Percentiles rank a stretch among this genome's conserved stretches.
phyloP scores from a whole-genome alignment of 2,113 vertebrate genomes.

The Eublepharis macularius region DNA sequence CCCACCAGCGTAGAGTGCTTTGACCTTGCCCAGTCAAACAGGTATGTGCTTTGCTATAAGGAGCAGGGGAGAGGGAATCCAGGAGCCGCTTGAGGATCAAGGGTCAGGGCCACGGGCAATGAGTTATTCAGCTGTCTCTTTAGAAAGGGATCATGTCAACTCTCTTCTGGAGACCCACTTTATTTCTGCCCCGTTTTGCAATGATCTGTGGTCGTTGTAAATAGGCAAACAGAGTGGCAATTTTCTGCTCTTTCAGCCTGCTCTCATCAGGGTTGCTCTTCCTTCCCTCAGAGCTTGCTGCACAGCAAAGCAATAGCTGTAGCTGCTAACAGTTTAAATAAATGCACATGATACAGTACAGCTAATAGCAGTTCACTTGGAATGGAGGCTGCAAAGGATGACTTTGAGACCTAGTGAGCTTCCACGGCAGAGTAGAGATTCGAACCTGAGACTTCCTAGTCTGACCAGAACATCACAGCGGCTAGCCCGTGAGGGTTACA shows the following conservation, averaged over 20 bases:
- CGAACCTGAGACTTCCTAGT: no score
- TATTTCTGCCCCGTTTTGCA: no score
- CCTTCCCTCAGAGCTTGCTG: neutral
- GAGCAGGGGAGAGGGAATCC: neutral
- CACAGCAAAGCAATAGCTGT: neutral
- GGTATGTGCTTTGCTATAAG: slow-evolving; percentile 63
- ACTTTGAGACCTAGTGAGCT: no score
- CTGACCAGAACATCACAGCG: no score
- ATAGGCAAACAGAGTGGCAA: no score
- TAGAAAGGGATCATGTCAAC: no score
- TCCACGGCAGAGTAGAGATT: no score
- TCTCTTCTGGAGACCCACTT: no score
- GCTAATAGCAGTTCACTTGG: neutral
- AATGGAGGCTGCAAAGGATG: neutral
- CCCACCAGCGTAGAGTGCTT: slow-evolving; percentile 91
- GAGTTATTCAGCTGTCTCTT: neutral
- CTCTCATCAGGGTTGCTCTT: neutral
- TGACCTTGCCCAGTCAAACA: slow-evolving; percentile 93
- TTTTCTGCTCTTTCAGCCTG: neutral
- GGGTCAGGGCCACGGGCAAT: neutral
- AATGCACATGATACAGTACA: neutral
- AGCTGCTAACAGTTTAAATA: neutral
- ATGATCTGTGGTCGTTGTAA: no score
- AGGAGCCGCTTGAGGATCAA: no score
- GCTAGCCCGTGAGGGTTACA: no score